Conservation (phyloP, 2,797 vertebrate species). For the Kryptopterus vitreolus region DNA sequence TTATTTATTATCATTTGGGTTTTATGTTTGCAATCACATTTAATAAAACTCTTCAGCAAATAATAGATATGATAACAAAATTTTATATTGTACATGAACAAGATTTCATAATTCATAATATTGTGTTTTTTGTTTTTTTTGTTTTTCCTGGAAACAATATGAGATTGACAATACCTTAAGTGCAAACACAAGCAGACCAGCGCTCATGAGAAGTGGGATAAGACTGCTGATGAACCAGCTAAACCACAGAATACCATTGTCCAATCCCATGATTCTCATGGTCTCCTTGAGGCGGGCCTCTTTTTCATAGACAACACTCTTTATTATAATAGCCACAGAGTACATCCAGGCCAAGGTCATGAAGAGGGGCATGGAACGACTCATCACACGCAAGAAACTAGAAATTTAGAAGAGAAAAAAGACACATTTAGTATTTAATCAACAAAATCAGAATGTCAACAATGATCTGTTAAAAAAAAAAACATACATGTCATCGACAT, state of each 20-base stretch:
- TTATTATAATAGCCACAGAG: slow-evolving; percentile 96
- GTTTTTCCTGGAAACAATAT: neutral
- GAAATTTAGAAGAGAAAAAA: neutral
- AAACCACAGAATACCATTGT: slow-evolving; percentile 92
- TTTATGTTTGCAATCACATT: neutral
- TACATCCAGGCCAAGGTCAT: slow-evolving; percentile 99
- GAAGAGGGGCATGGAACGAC: slow-evolving; percentile 83
- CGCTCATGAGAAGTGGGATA: slow-evolving; percentile 91
- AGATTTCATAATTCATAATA: neutral
- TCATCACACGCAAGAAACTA: slow-evolving; percentile 81
- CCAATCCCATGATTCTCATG: slow-evolving; percentile 97
- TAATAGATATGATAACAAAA: neutral
- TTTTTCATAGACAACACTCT: slow-evolving; percentile 97
- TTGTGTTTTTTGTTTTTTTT: neutral
- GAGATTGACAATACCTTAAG: slow-evolving; percentile 64
- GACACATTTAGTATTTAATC: neutral
- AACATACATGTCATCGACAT: slow-evolving; percentile 93
- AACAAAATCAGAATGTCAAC: neutral
- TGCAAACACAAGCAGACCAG: slow-evolving; percentile 84
- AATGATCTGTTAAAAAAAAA: neutral
- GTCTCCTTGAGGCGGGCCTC: slow-evolving; percentile 96
- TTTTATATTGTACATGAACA: neutral
- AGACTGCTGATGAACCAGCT: slow-evolving; percentile 99
- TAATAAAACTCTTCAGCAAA: neutral
- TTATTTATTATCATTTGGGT: neutral